These are phyloP conservation scores for western clawed frog (Xenopus tropicalis) DNA, from an alignment of 2,113 vertebrate genomes.

Conservation along the genomic window DNA sequence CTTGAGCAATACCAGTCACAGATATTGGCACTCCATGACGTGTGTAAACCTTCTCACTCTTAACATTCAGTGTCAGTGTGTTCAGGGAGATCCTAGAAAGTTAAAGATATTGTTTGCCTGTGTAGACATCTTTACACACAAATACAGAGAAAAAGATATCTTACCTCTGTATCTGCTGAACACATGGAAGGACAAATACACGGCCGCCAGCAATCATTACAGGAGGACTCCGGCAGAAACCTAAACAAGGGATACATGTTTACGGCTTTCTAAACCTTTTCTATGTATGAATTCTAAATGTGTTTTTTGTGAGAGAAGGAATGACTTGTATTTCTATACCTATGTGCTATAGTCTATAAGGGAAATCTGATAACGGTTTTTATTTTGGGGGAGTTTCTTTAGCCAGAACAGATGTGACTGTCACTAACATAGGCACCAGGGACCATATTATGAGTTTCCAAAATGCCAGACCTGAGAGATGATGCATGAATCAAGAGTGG, in stretches of 20 bases:
- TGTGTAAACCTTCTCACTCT: slow-evolving; percentile 92
- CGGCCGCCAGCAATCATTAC: slow-evolving; percentile 88
- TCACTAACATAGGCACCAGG: too few species aligned
- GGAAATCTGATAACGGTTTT: too few species aligned
- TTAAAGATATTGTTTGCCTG: neutral
- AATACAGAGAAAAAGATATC: neutral
- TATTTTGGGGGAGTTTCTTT: too few species aligned
- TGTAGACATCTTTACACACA: neutral
- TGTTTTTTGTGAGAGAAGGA: too few species aligned
- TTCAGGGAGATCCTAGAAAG: slow-evolving; percentile 81
- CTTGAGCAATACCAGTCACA: slow-evolving; percentile 92
- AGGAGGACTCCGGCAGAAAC: slow-evolving; percentile 81
- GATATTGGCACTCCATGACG: slow-evolving; percentile 92
- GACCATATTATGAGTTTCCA: too few species aligned
- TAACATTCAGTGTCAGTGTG: slow-evolving; percentile 89
- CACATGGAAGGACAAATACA: slow-evolving; percentile 84
- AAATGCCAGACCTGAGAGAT: too few species aligned
- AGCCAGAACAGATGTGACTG: too few species aligned
- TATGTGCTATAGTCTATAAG: too few species aligned
- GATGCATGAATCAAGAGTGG: too few species aligned
- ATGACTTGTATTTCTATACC: too few species aligned
- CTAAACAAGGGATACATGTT: slow-evolving; percentile 52
- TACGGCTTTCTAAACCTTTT: too few species aligned
- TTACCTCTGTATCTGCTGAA: slow-evolving; percentile 88
- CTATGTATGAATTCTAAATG: too few species aligned